phyloP scores from a whole-genome alignment of 2,113 vertebrate species.

The Megaleporinus macrocephalus region DNA sequence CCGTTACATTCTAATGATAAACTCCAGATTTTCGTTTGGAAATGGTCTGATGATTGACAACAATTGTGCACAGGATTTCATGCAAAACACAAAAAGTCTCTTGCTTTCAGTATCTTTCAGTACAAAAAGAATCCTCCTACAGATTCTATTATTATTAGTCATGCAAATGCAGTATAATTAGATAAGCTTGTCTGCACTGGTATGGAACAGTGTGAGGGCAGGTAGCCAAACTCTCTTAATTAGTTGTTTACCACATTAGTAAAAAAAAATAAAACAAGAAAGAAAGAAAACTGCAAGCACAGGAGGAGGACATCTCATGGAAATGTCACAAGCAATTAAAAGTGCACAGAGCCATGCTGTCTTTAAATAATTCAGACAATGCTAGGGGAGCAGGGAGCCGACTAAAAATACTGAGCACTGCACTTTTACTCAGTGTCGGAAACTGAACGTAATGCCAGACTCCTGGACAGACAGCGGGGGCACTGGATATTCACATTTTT shows the following conservation, averaged over 20 bases:
- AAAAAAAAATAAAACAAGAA: slow-evolving; percentile 10
- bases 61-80: too few species aligned
- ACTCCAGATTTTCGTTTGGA: too few species aligned
- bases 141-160: slow-evolving; percentile 12
- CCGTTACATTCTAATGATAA: too few species aligned
- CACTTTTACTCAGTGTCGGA: slow-evolving; percentile 45
- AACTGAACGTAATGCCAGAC: background rate
- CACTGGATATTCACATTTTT: background rate
- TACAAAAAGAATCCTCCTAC: background rate
- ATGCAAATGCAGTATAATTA: slow-evolving; percentile 44
- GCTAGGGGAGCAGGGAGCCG: slow-evolving; percentile 63
- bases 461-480: background rate
- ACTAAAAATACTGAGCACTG: slow-evolving; percentile 56
- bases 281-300: slow-evolving; percentile 50
- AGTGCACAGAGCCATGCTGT: slow-evolving; percentile 59
- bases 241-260: slow-evolving; percentile 64
- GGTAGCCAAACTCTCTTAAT: slow-evolving; percentile 60
- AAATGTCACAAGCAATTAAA: slow-evolving; percentile 78
- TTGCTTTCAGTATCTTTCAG: background rate
- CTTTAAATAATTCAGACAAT: slow-evolving; percentile 77
- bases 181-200: slow-evolving; percentile 35
- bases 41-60: too few species aligned
- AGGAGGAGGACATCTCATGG: slow-evolving; percentile 65
- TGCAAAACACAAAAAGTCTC: background rate
- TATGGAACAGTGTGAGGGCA: slow-evolving; percentile 27